Base-by-base conservation (phyloP, 1,140 invertebrate species). In the Danaus melanippus region DNA sequence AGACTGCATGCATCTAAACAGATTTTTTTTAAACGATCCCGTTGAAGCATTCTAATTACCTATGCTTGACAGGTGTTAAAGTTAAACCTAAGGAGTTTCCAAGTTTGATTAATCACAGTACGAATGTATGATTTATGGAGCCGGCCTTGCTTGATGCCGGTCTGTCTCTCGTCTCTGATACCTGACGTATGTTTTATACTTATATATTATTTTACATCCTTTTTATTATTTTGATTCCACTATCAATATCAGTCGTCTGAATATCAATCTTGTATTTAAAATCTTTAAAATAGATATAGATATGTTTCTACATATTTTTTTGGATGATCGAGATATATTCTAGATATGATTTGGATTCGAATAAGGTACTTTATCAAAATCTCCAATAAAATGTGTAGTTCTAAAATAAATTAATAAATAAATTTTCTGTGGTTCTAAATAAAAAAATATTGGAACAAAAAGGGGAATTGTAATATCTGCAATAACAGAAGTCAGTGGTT, bases 101-200 rank as follows among this genome's bases (percentile, higher is more conserved):
- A 53, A 62, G 51, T 75, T 76, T 75, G 79, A 83, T 84, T 81
- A 84, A 84, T 81, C 74, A 73, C 64, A 62, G 62, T 71, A 73
- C 64, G 69, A 69, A 74, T 72, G 70, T 73, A 70, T 83, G 79
- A 83, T 83, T 83, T 79, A 83, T 81, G 71, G 50, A 64, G 50
- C 51, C 56, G 56, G 50, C 42, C 49, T 50, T 46, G 50, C 55
- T 57, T 58, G 59, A 58, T 58, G 62, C 46, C 67, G 67, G 59
- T 53, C 53, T 53, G 58, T 69, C 62, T 74, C 66, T 64, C 53
- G 42, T 62, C 46, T 55, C 54, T 56, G 56, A 39, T 53, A 32
- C 32, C n/a, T 58, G 56, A 58, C 50, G 48, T 54, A 53, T 55
- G 53, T 12, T n/a, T 42, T 11, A 50, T 15, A 50, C 49, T 32